A percentile compares a stretch with the other conserved stretches of the same genome.
Conservation (phyloP, 2,797 vertebrate genomes). For the Sebastolobus altivelis region DNA sequence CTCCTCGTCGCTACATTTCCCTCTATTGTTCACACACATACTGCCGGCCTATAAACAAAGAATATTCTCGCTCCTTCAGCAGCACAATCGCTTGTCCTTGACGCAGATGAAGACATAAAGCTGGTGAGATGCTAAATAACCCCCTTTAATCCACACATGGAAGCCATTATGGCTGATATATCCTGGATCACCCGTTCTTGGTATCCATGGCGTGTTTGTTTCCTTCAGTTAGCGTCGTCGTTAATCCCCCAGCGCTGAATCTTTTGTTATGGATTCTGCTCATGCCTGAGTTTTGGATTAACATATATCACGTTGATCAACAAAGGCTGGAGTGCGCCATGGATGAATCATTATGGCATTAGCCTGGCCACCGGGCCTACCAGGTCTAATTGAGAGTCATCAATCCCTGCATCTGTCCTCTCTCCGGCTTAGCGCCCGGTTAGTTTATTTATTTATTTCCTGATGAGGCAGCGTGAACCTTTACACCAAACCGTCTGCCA, state of each 20-base stretch:
- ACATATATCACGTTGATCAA: slow-evolving; percentile 80
- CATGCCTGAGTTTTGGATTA: slow-evolving; percentile 74
- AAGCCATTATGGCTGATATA: slow-evolving; percentile 53
- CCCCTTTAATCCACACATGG: slow-evolving; percentile 52
- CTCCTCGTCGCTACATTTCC: not conserved
- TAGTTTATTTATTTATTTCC: slow-evolving; percentile 66
- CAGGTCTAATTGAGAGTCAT: slow-evolving; percentile 80
- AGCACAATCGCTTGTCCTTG: slow-evolving; percentile 60
- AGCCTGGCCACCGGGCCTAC: slow-evolving; percentile 63
- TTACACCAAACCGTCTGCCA: slow-evolving; percentile 62
- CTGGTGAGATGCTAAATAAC: slow-evolving; percentile 44
- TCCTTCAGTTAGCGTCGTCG: slow-evolving; percentile 55
- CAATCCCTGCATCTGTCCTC: slow-evolving; percentile 72
- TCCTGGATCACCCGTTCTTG: slow-evolving; percentile 43
- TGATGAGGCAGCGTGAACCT: slow-evolving; percentile 53
- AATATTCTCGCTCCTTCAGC: slow-evolving; percentile 9
- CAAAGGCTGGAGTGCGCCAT: slow-evolving; percentile 63
- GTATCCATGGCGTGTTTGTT: slow-evolving; percentile 59
- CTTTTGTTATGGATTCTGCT: slow-evolving; percentile 74
- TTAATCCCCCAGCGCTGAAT: slow-evolving; percentile 65
- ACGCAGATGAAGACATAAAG: slow-evolving; percentile 54
- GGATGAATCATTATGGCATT: slow-evolving; percentile 81
- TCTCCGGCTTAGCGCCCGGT: slow-evolving; percentile 43
- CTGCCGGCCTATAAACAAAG: not conserved
- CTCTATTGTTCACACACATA: not conserved